These are phyloP conservation scores for Dicyrtomina minuta DNA, from an alignment of 2,888 invertebrate species.

Conservation along the genomic window DNA sequence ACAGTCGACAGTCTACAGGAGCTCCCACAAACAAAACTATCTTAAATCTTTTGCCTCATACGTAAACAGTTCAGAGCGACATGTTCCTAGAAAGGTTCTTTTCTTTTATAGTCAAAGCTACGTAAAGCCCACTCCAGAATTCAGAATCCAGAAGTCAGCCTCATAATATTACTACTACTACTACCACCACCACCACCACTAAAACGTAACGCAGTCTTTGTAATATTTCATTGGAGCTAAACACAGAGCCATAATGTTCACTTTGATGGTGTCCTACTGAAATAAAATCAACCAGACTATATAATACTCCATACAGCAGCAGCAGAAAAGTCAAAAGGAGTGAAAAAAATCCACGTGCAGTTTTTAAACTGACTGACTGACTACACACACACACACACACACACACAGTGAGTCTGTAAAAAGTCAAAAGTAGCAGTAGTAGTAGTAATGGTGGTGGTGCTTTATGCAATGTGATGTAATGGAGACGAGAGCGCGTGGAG, in stretches of 20 bases:
- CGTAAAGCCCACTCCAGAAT: too few species aligned
- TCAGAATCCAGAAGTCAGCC: neutral
- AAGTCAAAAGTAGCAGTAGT: too few species aligned
- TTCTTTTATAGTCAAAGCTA: too few species aligned
- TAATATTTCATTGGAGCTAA: neutral
- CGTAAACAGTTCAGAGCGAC: neutral
- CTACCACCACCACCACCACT: neutral
- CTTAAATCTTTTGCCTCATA: neutral
- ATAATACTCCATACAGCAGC: neutral
- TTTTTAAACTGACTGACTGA: conserved; percentile 21
- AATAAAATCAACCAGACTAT: neutral
- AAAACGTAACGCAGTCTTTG: too few species aligned
- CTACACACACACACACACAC: too few species aligned
- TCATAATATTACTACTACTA: too few species aligned
- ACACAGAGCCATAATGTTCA: neutral
- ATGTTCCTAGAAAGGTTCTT: neutral
- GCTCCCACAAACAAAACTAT: too few species aligned
- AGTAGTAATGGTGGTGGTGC: too few species aligned
- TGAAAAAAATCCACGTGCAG: conserved; percentile 23
- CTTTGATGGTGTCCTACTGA: neutral
- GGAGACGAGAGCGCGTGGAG: too few species aligned
- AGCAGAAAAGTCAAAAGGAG: conserved; percentile 1
- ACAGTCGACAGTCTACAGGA: too few species aligned
- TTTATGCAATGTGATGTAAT: too few species aligned
- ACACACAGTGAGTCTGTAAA: too few species aligned